Conservation (phyloP, 2,888 invertebrate species). For the Synanthedon vespiformis region DNA sequence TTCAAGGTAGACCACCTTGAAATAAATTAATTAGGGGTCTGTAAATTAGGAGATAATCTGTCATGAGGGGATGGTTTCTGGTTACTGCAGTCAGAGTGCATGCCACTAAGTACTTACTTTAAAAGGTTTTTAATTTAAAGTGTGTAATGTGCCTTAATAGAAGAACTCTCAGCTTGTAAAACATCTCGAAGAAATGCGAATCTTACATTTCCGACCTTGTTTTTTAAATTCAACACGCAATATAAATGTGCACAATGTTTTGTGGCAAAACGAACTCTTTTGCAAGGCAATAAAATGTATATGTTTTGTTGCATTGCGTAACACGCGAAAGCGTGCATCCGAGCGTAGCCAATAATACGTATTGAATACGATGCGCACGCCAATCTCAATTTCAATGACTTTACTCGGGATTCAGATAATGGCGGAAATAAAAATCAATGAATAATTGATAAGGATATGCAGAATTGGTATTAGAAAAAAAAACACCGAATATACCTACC, state of each 20-base stretch:
- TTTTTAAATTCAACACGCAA: not conserved
- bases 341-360: conserved; percentile 17
- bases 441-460: too few species aligned
- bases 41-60: too few species aligned
- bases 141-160: not conserved
- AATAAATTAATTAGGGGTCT: too few species aligned
- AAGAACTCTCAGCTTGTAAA: not conserved
- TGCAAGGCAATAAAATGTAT: not conserved
- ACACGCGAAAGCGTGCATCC: conserved; percentile 46
- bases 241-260: not conserved
- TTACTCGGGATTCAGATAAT: too few species aligned
- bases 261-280: not conserved
- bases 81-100: too few species aligned
- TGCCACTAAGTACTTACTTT: too few species aligned
- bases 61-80: too few species aligned
- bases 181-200: not conserved
- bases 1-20: too few species aligned
- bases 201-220: not conserved
- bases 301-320: conserved; percentile 19
- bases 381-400: not conserved
- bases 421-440: too few species aligned
- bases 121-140: not conserved
- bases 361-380: not conserved
- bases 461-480: too few species aligned
- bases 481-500: too few species aligned